Conservation (phyloP, 2,113 vertebrate genomes). For the Zingel zingel region DNA sequence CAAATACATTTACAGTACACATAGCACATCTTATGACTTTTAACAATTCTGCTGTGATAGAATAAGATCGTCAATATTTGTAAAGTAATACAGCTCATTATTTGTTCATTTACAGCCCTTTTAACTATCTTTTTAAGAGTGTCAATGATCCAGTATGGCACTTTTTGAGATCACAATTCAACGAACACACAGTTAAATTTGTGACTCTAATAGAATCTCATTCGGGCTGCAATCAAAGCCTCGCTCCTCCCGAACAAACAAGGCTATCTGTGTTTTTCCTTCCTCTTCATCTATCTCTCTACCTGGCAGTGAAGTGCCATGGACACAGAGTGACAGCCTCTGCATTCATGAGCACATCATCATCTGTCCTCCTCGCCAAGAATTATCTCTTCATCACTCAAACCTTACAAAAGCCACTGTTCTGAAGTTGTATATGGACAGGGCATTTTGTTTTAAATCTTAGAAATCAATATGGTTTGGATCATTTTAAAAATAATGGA, state of each 20-base stretch:
- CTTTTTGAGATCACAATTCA: constrained; percentile 3
- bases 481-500: background rate
- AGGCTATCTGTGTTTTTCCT: constrained; percentile 24
- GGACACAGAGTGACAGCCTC: constrained; percentile 51
- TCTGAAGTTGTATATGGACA: constrained; percentile 11
- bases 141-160: background rate
- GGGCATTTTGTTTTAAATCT: constrained; percentile 25
- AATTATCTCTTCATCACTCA: constrained; percentile 75
- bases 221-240: constrained; percentile 35
- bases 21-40: background rate
- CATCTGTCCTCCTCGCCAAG: constrained; percentile 60
- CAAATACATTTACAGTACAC: background rate
- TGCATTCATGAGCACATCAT: constrained; percentile 70
- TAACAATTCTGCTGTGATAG: background rate
- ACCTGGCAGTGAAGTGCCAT: constrained; percentile 52
- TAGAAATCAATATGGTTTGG: background rate
- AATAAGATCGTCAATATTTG: background rate
- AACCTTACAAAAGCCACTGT: constrained; percentile 7
- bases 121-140: background rate
- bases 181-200: background rate
- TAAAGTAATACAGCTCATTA: background rate
- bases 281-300: constrained; percentile 56
- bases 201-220: constrained; percentile 16
- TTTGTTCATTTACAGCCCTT: background rate
- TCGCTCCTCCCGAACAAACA: constrained; percentile 30